phyloP scores from a whole-genome alignment of 2,888 invertebrate genomes.

The Hirtodrosophila duncani region DNA sequence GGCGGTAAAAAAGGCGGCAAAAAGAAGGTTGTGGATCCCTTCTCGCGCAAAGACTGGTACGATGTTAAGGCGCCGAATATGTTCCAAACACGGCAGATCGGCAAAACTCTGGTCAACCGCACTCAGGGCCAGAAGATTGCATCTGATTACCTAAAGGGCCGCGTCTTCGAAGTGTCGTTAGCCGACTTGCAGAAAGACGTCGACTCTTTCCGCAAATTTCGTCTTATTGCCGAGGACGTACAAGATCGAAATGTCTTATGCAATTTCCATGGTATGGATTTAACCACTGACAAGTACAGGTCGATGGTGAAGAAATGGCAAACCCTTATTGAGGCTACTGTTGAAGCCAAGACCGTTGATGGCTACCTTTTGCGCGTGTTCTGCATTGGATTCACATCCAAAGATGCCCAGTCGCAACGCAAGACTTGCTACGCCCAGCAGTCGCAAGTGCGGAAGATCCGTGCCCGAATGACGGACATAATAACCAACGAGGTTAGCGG shows the following conservation, averaged over 20 bases:
- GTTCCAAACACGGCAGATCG: slow-evolving; percentile 97
- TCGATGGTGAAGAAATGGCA: slow-evolving; percentile 99
- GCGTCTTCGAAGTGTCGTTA: slow-evolving; percentile 98
- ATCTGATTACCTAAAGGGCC: slow-evolving; percentile 97
- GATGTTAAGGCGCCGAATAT: slow-evolving; percentile 99
- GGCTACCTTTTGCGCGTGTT: slow-evolving; percentile 97
- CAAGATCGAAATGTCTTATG: too few relatives aligned
- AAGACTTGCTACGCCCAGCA: slow-evolving; percentile 99
- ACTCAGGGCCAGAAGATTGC: slow-evolving; percentile 96
- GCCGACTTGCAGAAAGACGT: slow-evolving; percentile 98
- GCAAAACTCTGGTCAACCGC: slow-evolving; percentile 98
- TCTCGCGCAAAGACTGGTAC: slow-evolving; percentile 99
- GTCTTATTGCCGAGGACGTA: too few relatives aligned
- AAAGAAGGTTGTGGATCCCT: slow-evolving; percentile 99
- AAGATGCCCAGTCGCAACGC: slow-evolving; percentile 93
- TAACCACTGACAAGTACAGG: too few relatives aligned
- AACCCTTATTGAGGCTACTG: slow-evolving; percentile 97
- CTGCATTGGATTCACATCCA: slow-evolving; percentile 99
- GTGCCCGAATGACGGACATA: slow-evolving; percentile 98
- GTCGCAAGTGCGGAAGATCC: slow-evolving; percentile 95
- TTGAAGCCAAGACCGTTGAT: slow-evolving; percentile 98
- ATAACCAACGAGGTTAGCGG: too few relatives aligned
- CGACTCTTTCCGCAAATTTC: too few relatives aligned
- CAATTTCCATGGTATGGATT: too few relatives aligned
- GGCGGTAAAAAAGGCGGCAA: slow-evolving; percentile 99